Evolutionary conservation across 1,140 invertebrate genomes (phyloP).

Genomic region (Habropoda laboriosa): DNA sequence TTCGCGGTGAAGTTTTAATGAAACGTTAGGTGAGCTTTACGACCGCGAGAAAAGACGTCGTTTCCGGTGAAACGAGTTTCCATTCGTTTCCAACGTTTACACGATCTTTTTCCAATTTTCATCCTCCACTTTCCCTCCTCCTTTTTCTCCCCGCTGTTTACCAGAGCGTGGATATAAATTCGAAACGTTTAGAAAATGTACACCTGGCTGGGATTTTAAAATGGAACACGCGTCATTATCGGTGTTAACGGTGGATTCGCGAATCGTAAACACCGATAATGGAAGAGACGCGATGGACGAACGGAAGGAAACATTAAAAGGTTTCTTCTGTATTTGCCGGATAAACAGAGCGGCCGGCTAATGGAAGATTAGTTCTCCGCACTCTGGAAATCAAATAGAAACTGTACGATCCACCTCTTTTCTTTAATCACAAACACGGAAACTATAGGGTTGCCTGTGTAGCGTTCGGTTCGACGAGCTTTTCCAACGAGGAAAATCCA

Average conservation of each 20-base stretch:
- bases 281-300: background rate
- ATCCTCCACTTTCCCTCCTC: too few species aligned
- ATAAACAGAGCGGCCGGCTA: background rate
- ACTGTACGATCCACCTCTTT: background rate
- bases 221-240: too few species aligned
- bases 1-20: slow-evolving; percentile 34
- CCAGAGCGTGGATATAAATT: background rate
- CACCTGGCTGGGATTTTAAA: too few species aligned
- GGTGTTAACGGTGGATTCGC: background rate
- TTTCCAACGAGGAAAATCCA: slow-evolving; percentile 3
- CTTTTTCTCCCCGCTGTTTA: too few species aligned
- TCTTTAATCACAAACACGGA: background rate
- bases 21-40: slow-evolving; percentile 27
- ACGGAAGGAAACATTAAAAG: background rate
- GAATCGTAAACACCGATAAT: background rate
- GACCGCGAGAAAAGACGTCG: slow-evolving; percentile 17
- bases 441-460: background rate
- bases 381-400: background rate
- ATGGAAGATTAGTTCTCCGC: background rate
- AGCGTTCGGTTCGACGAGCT: too few species aligned
- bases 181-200: too few species aligned
- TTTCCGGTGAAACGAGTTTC: background rate
- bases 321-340: background rate
- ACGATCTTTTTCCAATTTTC: background rate
- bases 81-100: background rate